Evolutionary conservation across 1,140 invertebrate genomes (phyloP).

Genomic region (Capitella teleta): DNA sequence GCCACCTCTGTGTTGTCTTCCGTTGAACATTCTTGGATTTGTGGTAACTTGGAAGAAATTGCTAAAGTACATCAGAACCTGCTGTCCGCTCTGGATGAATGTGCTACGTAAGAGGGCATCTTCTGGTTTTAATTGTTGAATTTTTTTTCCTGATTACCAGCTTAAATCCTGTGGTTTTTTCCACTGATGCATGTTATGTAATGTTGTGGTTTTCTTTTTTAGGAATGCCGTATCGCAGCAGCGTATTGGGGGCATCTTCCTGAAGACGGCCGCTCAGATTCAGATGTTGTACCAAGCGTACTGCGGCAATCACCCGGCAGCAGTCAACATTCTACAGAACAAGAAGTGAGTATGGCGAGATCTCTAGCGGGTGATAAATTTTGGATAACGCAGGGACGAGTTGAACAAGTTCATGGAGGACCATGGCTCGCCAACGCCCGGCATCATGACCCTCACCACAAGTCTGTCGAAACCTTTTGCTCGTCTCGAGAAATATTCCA

Average conservation of each 20-base stretch:
- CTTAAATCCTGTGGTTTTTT: too few relatives aligned
- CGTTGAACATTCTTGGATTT: constrained; percentile 48
- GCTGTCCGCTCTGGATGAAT: constrained; percentile 63
- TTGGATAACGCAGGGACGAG: constrained; percentile 55
- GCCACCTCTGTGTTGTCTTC: constrained; percentile 62
- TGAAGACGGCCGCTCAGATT: constrained; percentile 72
- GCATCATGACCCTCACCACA: constrained; percentile 77
- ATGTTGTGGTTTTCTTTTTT: constrained; percentile 9
- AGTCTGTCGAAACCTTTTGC: constrained; percentile 89
- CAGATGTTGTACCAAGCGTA: constrained; percentile 78
- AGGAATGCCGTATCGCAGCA: constrained; percentile 60
- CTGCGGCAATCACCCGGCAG: constrained; percentile 81
- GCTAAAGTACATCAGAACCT: constrained; percentile 70
- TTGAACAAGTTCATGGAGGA: constrained; percentile 68
- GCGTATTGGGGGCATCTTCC: constrained; percentile 79
- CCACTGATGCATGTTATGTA: too few relatives aligned
- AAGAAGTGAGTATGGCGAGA: constrained; percentile 19
- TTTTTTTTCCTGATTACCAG: too few relatives aligned
- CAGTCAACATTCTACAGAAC: constrained; percentile 65
- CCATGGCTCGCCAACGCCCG: constrained; percentile 63
- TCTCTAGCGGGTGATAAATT: background rate
- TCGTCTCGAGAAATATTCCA: constrained; percentile 83
- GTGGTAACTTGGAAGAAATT: constrained; percentile 79
- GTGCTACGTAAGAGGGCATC: constrained; percentile 32
- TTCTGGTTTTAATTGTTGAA: background rate